These are phyloP conservation scores for Charaxes varanes DNA, from an alignment of 1,140 invertebrate species.

Conservation along the genomic window DNA sequence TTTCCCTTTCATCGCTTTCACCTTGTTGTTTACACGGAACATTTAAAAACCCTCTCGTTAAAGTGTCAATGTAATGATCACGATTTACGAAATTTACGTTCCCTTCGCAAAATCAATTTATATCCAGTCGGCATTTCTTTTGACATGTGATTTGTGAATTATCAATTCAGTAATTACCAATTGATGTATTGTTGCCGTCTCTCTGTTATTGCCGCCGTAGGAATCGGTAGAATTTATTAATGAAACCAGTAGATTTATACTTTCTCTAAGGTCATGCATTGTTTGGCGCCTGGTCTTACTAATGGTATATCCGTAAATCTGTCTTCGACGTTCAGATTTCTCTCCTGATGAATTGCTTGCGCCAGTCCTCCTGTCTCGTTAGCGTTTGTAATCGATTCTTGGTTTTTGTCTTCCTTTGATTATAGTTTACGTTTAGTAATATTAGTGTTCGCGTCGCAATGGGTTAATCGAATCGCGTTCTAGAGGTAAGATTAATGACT, in stretches of 20 bases:
- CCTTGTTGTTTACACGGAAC: conserved; percentile 52
- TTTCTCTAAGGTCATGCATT: conserved; percentile 53
- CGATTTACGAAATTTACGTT: conserved; percentile 27
- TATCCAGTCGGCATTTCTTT: conserved; percentile 29
- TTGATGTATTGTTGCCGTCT: conserved; percentile 44
- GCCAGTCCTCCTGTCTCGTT: conserved; percentile 34
- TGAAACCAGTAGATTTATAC: conserved; percentile 44
- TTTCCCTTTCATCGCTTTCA: conserved; percentile 60
- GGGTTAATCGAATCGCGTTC: conserved; percentile 17
- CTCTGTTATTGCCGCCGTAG: conserved; percentile 37
- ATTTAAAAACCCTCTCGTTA: conserved; percentile 55
- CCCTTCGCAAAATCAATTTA: conserved; percentile 33
- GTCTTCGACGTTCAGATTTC: conserved; percentile 41
- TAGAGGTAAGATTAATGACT: conserved; percentile 18
- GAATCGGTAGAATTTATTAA: conserved; percentile 40
- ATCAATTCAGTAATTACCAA: conserved; percentile 52
- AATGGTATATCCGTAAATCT: conserved; percentile 35
- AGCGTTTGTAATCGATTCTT: conserved; percentile 26
- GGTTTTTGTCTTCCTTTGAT: conserved; percentile 24
- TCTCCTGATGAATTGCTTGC: conserved; percentile 34
- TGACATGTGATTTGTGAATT: conserved; percentile 35
- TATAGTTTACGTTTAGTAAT: conserved; percentile 18
- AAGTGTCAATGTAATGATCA: conserved; percentile 41
- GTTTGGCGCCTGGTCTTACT: conserved; percentile 27
- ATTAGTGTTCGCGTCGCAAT: conserved; percentile 18